Conservation (phyloP, 1,140 invertebrate genomes). For the Drosophila trapezifrons region DNA sequence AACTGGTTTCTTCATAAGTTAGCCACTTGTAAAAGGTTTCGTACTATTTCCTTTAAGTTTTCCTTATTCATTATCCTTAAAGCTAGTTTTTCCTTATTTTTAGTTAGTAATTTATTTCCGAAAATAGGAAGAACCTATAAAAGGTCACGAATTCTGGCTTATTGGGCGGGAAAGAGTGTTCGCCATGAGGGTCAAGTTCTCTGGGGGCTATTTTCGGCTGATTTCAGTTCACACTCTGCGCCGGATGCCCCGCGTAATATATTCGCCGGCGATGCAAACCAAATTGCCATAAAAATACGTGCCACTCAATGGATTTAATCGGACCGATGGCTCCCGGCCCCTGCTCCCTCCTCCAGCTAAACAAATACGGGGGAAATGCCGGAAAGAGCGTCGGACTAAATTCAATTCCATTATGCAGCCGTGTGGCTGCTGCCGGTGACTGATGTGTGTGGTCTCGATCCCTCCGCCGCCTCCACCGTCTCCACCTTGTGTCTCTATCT, state of each 20-base stretch:
- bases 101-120: background rate
- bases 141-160: background rate
- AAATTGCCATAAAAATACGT: constrained; percentile 47
- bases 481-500: constrained; percentile 6
- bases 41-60: too few relatives aligned
- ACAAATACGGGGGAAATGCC: constrained; percentile 13
- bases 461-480: constrained; percentile 1
- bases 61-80: too few relatives aligned
- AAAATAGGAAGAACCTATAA: too few relatives aligned
- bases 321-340: background rate
- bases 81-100: too few relatives aligned
- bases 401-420: constrained; percentile 28
- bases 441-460: constrained; percentile 12
- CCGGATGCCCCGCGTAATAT: constrained; percentile 4
- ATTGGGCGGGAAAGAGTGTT: too few relatives aligned
- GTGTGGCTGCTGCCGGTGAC: background rate
- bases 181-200: too few relatives aligned
- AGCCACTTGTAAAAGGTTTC: too few relatives aligned
- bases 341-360: background rate
- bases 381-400: constrained; percentile 15
- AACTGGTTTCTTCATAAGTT: too few relatives aligned
- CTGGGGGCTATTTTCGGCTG: background rate
- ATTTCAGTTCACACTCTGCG: constrained; percentile 9
- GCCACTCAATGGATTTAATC: constrained; percentile 44
- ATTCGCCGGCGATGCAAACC: constrained; percentile 7